These are phyloP conservation scores for Pterostichus madidus DNA, from an alignment of 2,888 invertebrate species.

Conservation along the genomic window DNA sequence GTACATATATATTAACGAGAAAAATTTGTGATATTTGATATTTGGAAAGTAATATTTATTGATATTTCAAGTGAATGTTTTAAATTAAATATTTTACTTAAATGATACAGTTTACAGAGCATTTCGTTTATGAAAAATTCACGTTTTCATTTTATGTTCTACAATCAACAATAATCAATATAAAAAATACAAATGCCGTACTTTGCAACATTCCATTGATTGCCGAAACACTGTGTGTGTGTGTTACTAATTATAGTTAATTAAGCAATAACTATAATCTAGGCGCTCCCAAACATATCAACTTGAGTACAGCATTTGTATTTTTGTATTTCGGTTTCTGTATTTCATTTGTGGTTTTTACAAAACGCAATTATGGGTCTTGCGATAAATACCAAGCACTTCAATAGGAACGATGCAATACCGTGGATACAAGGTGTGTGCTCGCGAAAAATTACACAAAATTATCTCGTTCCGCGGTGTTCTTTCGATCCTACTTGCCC, in stretches of 20 bases:
- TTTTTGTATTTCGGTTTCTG: constrained; percentile 20
- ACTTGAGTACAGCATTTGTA: constrained; percentile 25
- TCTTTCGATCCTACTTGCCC: constrained; percentile 39
- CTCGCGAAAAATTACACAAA: constrained; percentile 64
- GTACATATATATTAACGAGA: constrained; percentile 63
- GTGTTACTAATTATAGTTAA: constrained; percentile 29
- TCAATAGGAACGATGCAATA: constrained; percentile 58
- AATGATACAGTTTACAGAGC: constrained; percentile 72
- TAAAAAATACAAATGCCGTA: constrained; percentile 40
- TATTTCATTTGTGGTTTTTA: constrained; percentile 31
- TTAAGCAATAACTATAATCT: constrained; percentile 17
- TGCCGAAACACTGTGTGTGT: neutral
- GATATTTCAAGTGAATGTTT: constrained; percentile 65
- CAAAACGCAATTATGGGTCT: constrained; percentile 58
- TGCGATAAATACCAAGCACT: constrained; percentile 25
- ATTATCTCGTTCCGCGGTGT: constrained; percentile 60
- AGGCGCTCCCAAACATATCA: constrained; percentile 40
- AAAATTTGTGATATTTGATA: constrained; percentile 64
- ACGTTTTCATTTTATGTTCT: constrained; percentile 55
- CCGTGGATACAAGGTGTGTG: constrained; percentile 65
- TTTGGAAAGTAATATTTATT: constrained; percentile 44
- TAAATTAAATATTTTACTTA: constrained; percentile 54
- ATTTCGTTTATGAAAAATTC: constrained; percentile 66
- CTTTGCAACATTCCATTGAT: constrained; percentile 16
- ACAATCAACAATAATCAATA: constrained; percentile 6